phyloP scores from a whole-genome alignment of 2,113 vertebrate genomes.

The Brachyhypopomus gauderio region DNA sequence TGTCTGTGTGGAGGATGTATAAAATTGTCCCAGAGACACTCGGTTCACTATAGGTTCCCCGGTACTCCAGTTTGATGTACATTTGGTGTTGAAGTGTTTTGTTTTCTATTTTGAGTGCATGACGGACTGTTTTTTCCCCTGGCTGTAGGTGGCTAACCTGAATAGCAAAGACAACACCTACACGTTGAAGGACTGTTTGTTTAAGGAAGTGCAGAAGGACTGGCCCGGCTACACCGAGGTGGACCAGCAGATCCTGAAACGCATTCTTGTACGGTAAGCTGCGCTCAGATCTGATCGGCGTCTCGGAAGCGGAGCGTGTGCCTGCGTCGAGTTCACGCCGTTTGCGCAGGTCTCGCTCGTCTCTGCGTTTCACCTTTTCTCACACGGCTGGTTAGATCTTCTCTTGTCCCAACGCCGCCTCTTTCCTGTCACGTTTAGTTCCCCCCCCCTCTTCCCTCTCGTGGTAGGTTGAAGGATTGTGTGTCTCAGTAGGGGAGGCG shows the following conservation, averaged over 20 bases:
- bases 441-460: background rate
- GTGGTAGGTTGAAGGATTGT: slow-evolving; percentile 39
- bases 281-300: background rate
- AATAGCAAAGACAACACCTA: slow-evolving; percentile 89
- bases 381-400: background rate
- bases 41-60: background rate
- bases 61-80: background rate
- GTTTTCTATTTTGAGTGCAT: background rate
- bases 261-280: slow-evolving; percentile 86
- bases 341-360: background rate
- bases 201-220: slow-evolving; percentile 92
- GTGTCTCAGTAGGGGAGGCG: slow-evolving; percentile 56
- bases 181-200: slow-evolving; percentile 88
- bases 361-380: background rate
- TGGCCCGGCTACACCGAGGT: slow-evolving; percentile 97
- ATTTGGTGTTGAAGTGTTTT: background rate
- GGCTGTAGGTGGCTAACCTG: slow-evolving; percentile 85
- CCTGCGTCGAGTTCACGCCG: no score
- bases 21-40: background rate
- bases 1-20: background rate
- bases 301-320: background rate
- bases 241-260: slow-evolving; percentile 92
- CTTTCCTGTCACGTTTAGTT: background rate
- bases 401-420: background rate
- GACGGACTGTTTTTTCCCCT: slow-evolving; percentile 23